phyloP scores from a whole-genome alignment of 2,113 vertebrate species.

The Trematomus loennbergii region DNA sequence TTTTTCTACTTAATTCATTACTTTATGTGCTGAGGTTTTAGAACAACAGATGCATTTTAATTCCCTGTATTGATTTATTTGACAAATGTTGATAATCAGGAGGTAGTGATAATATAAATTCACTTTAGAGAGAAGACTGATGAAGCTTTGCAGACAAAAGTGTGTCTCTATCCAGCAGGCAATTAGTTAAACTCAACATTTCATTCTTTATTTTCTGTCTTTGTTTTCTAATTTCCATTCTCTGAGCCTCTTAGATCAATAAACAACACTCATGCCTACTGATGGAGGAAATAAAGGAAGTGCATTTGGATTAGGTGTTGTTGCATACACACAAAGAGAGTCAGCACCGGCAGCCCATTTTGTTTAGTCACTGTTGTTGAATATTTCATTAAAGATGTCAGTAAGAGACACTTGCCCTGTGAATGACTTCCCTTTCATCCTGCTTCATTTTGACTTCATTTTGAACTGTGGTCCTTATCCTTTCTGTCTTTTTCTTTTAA shows the following conservation, averaged over 20 bases:
- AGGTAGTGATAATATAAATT: background rate
- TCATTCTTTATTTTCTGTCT: background rate
- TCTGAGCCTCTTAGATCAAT: background rate
- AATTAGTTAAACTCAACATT: slow-evolving; percentile 9
- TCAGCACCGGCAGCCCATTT: background rate
- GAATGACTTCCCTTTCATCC: slow-evolving; percentile 15
- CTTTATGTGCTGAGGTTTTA: background rate
- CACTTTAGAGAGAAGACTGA: background rate
- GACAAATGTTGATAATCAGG: background rate
- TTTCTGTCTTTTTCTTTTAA: slow-evolving; percentile 7
- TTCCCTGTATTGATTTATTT: background rate
- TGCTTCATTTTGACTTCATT: slow-evolving; percentile 26
- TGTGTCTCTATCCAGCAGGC: background rate
- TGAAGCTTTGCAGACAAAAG: background rate
- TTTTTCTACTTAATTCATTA: background rate
- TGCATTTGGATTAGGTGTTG: background rate
- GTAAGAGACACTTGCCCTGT: background rate
- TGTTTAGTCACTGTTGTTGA: background rate
- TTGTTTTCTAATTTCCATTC: background rate
- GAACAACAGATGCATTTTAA: background rate
- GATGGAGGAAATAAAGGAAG: background rate
- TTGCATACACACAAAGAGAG: background rate
- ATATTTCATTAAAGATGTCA: slow-evolving; percentile 3
- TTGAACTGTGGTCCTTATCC: background rate
- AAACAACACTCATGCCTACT: background rate